A percentile compares a stretch with the other conserved stretches of the same genome.
Evolutionary conservation across 2,113 vertebrate species (phyloP).

Genomic region (Amia ocellicauda): DNA sequence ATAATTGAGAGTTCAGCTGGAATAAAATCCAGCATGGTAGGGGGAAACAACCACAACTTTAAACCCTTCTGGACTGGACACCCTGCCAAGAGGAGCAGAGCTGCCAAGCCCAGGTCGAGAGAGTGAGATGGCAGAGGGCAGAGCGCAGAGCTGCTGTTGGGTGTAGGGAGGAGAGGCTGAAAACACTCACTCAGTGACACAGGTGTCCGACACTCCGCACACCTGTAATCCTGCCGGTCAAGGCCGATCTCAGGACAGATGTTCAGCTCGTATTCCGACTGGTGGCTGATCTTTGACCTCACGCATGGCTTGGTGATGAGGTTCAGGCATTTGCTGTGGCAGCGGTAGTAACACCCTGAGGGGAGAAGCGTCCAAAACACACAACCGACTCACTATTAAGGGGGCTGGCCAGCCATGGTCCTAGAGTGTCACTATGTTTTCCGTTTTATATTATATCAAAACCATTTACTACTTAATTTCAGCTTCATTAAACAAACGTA

Average conservation of each 20-base stretch:
- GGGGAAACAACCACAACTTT: too few relatives aligned
- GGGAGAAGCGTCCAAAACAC: conserved; percentile 21
- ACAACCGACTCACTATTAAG: too few relatives aligned
- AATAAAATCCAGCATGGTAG: too few relatives aligned
- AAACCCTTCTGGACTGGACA: too few relatives aligned
- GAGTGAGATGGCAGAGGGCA: background rate
- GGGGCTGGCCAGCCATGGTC: too few relatives aligned
- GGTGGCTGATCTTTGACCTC: conserved; percentile 93
- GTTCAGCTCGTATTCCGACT: conserved; percentile 89
- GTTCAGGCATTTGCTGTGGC: conserved; percentile 95
- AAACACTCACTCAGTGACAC: conserved; percentile 84
- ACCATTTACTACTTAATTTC: too few relatives aligned
- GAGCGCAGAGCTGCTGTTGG: background rate
- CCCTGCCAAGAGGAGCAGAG: too few relatives aligned
- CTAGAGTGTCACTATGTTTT: too few relatives aligned
- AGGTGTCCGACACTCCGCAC: conserved; percentile 84
- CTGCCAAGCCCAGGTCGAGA: too few relatives aligned
- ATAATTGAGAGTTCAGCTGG: too few relatives aligned
- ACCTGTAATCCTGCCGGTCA: conserved; percentile 94
- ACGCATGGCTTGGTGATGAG: conserved; percentile 89
- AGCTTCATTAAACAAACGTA: too few relatives aligned
- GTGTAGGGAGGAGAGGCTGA: background rate
- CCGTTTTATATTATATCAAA: too few relatives aligned
- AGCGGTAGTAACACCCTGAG: conserved; percentile 91
- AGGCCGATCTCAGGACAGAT: conserved; percentile 92